Evolutionary conservation across 2,113 vertebrate genomes (phyloP).

Genomic region (Cnemophilus loriae): DNA sequence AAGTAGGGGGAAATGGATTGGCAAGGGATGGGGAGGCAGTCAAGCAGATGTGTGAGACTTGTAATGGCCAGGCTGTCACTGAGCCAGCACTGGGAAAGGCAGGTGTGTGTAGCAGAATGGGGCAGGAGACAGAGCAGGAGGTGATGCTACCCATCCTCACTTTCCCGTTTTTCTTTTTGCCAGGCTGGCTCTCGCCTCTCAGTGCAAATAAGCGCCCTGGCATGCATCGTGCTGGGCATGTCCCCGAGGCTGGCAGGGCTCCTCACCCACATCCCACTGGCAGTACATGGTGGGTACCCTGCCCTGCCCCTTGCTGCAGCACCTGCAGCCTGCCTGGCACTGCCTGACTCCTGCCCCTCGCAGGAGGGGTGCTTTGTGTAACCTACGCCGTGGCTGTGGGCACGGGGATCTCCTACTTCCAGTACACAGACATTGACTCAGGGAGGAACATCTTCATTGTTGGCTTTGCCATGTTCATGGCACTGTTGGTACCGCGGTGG

Average conservation of each 20-base stretch:
- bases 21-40: neutral
- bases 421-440: constrained; percentile 80
- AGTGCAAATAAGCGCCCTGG: constrained; percentile 64
- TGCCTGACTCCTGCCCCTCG: neutral
- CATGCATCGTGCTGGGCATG: constrained; percentile 71
- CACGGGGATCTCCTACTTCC: constrained; percentile 81
- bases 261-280: constrained; percentile 73
- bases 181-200: constrained; percentile 73
- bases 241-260: constrained; percentile 73
- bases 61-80: neutral
- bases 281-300: constrained; percentile 72
- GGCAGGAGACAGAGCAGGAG: fast-evolving
- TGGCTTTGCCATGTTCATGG: constrained; percentile 86
- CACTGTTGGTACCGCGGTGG: constrained; percentile 79
- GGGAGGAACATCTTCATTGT: constrained; percentile 87
- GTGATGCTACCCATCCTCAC: neutral
- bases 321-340: neutral
- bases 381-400: constrained; percentile 78
- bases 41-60: neutral
- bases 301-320: fast-evolving
- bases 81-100: neutral
- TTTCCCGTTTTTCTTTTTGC: neutral
- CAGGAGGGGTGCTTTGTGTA: constrained; percentile 80
- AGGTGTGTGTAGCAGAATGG: neutral
- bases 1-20: neutral